These are phyloP conservation scores for Myxocyprinus asiaticus DNA, from an alignment of 2,113 vertebrate genomes.

Conservation along the genomic window DNA sequence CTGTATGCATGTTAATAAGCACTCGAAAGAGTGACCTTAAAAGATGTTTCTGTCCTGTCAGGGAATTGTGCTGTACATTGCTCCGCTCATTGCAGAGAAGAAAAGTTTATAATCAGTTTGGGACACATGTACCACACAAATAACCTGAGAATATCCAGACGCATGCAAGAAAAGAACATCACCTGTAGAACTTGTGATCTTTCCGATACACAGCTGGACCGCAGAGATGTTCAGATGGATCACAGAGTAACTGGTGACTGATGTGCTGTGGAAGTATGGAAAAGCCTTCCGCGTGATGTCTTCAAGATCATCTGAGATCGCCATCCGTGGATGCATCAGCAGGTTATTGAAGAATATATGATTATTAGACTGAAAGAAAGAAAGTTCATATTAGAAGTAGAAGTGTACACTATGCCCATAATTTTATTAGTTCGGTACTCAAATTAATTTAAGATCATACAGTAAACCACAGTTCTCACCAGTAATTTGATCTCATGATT, in stretches of 20 bases:
- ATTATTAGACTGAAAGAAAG: constrained; percentile 70
- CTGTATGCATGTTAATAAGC: neutral
- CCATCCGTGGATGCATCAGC: fast-evolving
- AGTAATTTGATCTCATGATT: fast-evolving
- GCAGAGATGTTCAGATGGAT: constrained; percentile 35
- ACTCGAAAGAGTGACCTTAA: neutral
- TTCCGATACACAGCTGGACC: constrained; percentile 59
- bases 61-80: too few relatives aligned
- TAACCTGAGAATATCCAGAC: too few relatives aligned
- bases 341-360: constrained; percentile 25
- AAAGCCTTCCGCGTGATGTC: constrained; percentile 61
- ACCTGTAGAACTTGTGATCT: constrained; percentile 49
- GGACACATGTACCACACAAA: too few relatives aligned
- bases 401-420: too few relatives aligned
- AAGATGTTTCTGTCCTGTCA: too few relatives aligned
- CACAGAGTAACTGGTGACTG: constrained; percentile 74
- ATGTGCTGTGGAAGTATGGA: constrained; percentile 26
- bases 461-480: constrained; percentile 40
- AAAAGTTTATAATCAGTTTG: too few relatives aligned
- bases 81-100: too few relatives aligned
- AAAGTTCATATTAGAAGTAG: neutral
- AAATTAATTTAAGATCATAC: too few relatives aligned
- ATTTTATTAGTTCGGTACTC: too few relatives aligned
- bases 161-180: neutral
- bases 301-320: constrained; percentile 52